Conservation (phyloP, 2,797 vertebrate species). For the Danionella dracula region DNA sequence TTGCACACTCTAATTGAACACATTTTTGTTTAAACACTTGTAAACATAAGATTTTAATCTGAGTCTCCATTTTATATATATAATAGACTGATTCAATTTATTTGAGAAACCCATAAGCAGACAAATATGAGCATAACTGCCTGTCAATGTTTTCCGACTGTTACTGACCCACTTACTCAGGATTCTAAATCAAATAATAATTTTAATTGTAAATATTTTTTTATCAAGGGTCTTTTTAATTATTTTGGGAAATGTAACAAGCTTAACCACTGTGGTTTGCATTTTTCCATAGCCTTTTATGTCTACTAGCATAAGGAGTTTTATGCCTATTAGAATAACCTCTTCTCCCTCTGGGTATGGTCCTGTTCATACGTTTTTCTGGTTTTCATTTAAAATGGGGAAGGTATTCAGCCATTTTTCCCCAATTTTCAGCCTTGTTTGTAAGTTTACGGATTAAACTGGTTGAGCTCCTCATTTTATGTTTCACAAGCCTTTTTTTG, state of each 20-base stretch:
- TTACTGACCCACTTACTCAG: slow-evolving; percentile 23
- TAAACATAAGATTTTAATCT: no score
- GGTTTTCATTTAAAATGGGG: not conserved
- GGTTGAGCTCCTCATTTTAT: no score
- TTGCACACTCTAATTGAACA: no score
- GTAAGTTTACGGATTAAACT: no score
- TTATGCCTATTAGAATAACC: slow-evolving; percentile 1
- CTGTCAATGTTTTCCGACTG: slow-evolving; percentile 14
- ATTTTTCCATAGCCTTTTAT: slow-evolving; percentile 4
- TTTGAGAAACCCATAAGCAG: no score
- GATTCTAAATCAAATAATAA: not conserved
- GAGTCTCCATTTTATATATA: no score
- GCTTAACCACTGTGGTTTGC: not conserved
- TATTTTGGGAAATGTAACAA: slow-evolving; percentile 1
- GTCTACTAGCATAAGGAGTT: slow-evolving; percentile 8
- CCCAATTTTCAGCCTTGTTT: no score
- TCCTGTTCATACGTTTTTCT: not conserved
- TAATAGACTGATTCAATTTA: no score
- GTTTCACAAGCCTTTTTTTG: no score
- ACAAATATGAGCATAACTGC: no score
- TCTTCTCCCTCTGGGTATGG: not conserved
- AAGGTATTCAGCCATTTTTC: no score
- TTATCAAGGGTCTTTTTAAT: slow-evolving; percentile 30
- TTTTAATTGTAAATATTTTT: slow-evolving; percentile 10
- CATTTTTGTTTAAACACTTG: no score